Evolutionary conservation across 1,140 invertebrate species (phyloP), one percentile per base, ranked within the genome.

Genomic region (Eumaeus atala): DNA sequence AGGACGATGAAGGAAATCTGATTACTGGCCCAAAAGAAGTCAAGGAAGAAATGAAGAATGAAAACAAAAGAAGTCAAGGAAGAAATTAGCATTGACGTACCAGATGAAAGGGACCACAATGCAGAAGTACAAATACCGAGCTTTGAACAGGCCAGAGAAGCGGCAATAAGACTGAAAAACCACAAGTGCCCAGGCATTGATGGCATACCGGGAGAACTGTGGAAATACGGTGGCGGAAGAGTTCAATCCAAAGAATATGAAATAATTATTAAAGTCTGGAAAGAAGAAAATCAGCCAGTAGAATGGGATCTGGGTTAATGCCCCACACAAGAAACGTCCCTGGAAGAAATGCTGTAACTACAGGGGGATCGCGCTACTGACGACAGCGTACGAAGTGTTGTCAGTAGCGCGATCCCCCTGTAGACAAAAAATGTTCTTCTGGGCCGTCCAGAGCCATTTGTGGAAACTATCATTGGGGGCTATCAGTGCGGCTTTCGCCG

Each of bases 361-460:
- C 36, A 10, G 36, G 36, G 36, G 36, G 36, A 38, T 38, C 6
- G 12, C 12, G 36, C 9, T 38, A n/a, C 36, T 38, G n/a, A n/a
- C n/a, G n/a, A n/a, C n/a, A n/a, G n/a, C n/a, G n/a, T n/a, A n/a
- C n/a, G n/a, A n/a, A n/a, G n/a, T n/a, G n/a, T n/a, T n/a, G n/a
- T 38, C 11, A 38, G 12, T n/a, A n/a, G 36, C 36, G 11, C 10
- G 36, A 38, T n/a, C 36, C 36, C 12, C 12, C 11, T n/a, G 36
- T n/a, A n/a, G 53, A 57, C 51, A 37, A 12, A 36, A 36, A n/a
- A n/a, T n/a, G n/a, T n/a, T 51, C 5, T 11, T 52, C 8, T 14
- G 28, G 0, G 49, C 51, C 21, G 47, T 54, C 33, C 58, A 59
- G 40, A 55, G 48, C 51, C 54, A 54, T 11, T 64, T 64, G 9